Conservation (phyloP, 2,797 vertebrate species). For the Periophthalmus magnuspinnatus region DNA sequence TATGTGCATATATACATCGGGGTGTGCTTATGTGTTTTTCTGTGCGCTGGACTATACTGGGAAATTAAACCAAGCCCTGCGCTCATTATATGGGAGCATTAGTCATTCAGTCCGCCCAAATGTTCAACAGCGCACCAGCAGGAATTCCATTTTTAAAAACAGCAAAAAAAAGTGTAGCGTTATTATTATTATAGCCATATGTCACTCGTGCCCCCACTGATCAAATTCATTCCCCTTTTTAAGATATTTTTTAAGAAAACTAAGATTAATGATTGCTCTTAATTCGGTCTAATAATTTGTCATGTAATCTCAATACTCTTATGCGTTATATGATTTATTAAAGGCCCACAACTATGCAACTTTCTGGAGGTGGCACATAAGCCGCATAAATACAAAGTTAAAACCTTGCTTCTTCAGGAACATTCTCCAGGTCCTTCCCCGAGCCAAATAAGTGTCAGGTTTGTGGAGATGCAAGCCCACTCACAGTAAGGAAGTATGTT, state of each 20-base stretch:
- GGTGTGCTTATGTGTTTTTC: slow-evolving; percentile 5
- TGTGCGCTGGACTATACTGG: slow-evolving; percentile 13
- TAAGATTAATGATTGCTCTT: neutral
- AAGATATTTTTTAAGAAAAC: neutral
- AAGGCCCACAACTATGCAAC: no score
- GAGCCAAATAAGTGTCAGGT: no score
- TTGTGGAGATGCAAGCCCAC: no score
- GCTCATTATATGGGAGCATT: slow-evolving; percentile 16
- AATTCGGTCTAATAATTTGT: neutral
- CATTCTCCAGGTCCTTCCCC: no score
- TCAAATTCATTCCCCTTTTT: neutral
- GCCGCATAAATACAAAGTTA: no score
- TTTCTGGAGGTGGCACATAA: no score
- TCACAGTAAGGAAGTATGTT: no score
- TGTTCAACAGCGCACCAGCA: neutral
- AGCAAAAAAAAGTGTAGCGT: no score
- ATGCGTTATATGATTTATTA: neutral
- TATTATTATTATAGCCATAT: neutral
- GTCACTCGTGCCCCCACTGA: neutral
- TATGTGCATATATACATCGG: slow-evolving; percentile 8
- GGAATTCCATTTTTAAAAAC: neutral
- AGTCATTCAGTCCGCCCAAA: neutral
- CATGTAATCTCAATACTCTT: no score
- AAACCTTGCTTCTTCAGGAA: no score
- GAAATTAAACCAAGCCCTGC: slow-evolving; percentile 2